Evolutionary conservation across 2,113 vertebrate species (phyloP).

Genomic region (Sceloporus undulatus): DNA sequence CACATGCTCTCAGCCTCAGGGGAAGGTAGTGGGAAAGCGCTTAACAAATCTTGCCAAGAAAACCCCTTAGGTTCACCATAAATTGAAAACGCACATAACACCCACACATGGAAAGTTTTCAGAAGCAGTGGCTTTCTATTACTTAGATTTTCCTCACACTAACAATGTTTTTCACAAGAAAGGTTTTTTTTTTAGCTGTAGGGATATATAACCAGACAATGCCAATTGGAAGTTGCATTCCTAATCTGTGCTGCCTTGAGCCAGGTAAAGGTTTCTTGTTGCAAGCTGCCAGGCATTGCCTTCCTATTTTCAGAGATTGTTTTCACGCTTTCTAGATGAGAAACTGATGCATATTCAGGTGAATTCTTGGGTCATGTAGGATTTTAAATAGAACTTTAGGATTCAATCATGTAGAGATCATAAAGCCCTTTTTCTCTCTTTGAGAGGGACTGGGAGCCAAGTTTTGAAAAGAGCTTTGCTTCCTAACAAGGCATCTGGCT

Average conservation of each 20-base stretch:
- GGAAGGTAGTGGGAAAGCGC: too few species aligned
- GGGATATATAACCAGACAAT: background rate
- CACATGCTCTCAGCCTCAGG: too few species aligned
- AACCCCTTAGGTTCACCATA: too few species aligned
- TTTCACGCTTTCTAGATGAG: background rate
- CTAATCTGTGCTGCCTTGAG: background rate
- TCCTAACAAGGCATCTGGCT: background rate
- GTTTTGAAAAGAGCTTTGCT: background rate
- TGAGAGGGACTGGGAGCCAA: background rate
- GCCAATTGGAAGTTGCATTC: conserved; percentile 15
- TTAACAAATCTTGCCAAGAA: too few species aligned
- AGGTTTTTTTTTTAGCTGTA: background rate
- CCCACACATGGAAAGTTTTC: background rate
- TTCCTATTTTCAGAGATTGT: conserved; percentile 11
- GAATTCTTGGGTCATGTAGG: background rate
- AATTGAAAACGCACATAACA: too few species aligned
- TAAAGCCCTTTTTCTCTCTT: background rate
- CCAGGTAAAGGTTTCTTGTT: background rate
- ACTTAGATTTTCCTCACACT: background rate
- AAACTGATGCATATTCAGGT: conserved; percentile 11
- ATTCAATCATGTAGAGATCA: conserved; percentile 10
- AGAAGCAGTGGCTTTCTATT: background rate
- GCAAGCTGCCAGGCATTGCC: background rate
- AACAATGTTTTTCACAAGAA: background rate
- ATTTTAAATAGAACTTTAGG: conserved; percentile 35